Percentiles rank a stretch among this genome's conserved stretches.
These are phyloP conservation scores for Pseudomyrmex concolor DNA, from an alignment of 1,140 invertebrate genomes.

Conservation along the genomic window DNA sequence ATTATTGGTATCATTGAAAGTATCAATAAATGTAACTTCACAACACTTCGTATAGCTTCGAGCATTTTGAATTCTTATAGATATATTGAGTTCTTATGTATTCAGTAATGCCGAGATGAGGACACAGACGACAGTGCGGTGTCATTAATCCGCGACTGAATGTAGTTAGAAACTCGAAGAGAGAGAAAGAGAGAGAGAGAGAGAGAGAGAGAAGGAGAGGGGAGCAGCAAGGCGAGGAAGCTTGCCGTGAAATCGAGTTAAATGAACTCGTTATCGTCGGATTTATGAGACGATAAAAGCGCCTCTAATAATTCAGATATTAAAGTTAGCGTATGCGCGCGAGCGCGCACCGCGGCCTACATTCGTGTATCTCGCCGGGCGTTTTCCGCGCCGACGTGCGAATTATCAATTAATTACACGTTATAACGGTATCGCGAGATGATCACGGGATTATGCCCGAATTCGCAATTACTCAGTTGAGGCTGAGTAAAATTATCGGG, in stretches of 20 bases:
- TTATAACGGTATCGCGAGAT: slow-evolving; percentile 45
- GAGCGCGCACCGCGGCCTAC: neutral
- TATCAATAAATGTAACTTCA: no score
- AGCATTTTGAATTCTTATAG: no score
- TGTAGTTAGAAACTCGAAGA: slow-evolving; percentile 24
- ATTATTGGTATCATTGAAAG: no score
- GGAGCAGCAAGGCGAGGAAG: slow-evolving; percentile 16
- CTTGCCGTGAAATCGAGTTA: slow-evolving; percentile 53
- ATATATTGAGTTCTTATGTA: no score
- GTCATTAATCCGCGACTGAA: neutral
- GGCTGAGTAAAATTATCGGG: slow-evolving; percentile 20
- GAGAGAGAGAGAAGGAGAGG: neutral
- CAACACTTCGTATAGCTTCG: no score
- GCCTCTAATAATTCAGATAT: slow-evolving; percentile 55
- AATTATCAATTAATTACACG: slow-evolving; percentile 50
- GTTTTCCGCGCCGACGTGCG: slow-evolving; percentile 39
- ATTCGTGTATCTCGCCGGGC: slow-evolving; percentile 13
- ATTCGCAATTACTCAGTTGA: slow-evolving; percentile 43
- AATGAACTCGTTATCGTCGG: slow-evolving; percentile 56
- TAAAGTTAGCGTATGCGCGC: slow-evolving; percentile 45
- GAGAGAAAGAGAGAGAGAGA: neutral
- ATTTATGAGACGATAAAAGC: slow-evolving; percentile 49
- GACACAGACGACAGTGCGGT: neutral
- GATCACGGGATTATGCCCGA: slow-evolving; percentile 51
- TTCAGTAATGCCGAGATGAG: no score